Conservation (phyloP, 1,140 invertebrate genomes). For the Leptinotarsa lineolata region DNA sequence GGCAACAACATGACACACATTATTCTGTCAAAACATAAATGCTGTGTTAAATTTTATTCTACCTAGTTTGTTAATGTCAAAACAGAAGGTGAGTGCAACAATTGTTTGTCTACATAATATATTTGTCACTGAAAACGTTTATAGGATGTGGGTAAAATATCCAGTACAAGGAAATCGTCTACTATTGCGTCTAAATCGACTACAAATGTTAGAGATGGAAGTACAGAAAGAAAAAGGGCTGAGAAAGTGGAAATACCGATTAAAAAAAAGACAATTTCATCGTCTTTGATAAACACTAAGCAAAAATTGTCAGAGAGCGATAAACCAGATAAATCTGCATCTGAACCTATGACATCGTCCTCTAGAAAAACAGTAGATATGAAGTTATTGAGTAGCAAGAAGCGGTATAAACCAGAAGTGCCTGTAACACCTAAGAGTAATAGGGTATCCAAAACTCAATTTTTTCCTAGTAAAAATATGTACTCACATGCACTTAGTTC, state of each 20-base stretch:
- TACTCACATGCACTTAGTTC: slow-evolving; percentile 46
- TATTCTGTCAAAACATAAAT: slow-evolving; percentile 34
- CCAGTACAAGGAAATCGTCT: slow-evolving; percentile 14
- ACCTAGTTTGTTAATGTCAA: slow-evolving; percentile 39
- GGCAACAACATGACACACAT: slow-evolving; percentile 41
- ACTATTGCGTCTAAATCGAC: slow-evolving; percentile 13
- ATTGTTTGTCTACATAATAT: not conserved
- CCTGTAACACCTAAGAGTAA: slow-evolving; percentile 37
- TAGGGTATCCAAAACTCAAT: slow-evolving; percentile 46
- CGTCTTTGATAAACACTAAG: not conserved
- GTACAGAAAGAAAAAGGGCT: slow-evolving; percentile 17
- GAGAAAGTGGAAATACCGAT: slow-evolving; percentile 15
- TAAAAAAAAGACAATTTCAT: not conserved
- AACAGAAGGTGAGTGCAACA: slow-evolving; percentile 36
- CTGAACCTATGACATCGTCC: slow-evolving; percentile 23
- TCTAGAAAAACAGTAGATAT: slow-evolving; percentile 7
- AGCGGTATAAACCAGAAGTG: slow-evolving; percentile 21
- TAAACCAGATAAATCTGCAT: slow-evolving; percentile 23
- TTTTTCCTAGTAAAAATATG: slow-evolving; percentile 50
- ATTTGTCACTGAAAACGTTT: not conserved
- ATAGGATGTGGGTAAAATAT: slow-evolving; percentile 13
- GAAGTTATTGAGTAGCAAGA: slow-evolving; percentile 8
- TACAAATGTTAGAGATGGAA: slow-evolving; percentile 8
- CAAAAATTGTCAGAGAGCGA: slow-evolving; percentile 9
- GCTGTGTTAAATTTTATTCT: slow-evolving; percentile 1